Conservation (phyloP, 2,797 vertebrate species). For the Schizothorax lantsangensis region DNA sequence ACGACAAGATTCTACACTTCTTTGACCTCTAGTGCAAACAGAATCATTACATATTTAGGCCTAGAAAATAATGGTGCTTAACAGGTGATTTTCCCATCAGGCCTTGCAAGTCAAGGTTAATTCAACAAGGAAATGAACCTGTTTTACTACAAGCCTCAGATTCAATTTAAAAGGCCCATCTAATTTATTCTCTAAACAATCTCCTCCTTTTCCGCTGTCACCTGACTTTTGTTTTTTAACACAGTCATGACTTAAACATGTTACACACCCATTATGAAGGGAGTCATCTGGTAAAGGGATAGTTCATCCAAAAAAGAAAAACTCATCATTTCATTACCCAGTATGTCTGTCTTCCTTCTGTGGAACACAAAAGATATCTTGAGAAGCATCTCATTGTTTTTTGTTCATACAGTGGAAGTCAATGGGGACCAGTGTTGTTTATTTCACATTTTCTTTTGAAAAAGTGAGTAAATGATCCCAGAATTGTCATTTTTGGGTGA, state of each 20-base stretch:
- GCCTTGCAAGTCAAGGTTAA: not conserved
- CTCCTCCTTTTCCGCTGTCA: slow-evolving; percentile 5
- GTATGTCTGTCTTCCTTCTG: not conserved
- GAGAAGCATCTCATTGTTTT: not conserved
- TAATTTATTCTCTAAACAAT: slow-evolving; percentile 30
- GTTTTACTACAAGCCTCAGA: slow-evolving; percentile 31
- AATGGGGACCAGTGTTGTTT: no score
- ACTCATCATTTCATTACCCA: not conserved
- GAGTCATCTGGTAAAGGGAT: not conserved
- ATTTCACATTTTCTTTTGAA: not conserved
- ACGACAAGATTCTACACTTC: not conserved
- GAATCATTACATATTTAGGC: not conserved
- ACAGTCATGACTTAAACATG: slow-evolving; percentile 14
- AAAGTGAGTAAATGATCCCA: not conserved
- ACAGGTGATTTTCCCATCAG: slow-evolving; percentile 29
- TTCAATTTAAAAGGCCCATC: not conserved
- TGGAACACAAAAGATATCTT: not conserved
- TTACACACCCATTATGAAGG: slow-evolving; percentile 31
- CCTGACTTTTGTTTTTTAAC: slow-evolving; percentile 35
- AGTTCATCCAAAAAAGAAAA: not conserved
- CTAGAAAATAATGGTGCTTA: not conserved
- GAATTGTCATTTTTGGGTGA: not conserved
- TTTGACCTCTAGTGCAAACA: not conserved
- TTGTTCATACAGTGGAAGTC: not conserved
- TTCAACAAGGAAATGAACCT: slow-evolving; percentile 35